These are phyloP conservation scores for Scaptodrosophila latifasciaeformis DNA, from an alignment of 2,888 invertebrate species.

Conservation along the genomic window DNA sequence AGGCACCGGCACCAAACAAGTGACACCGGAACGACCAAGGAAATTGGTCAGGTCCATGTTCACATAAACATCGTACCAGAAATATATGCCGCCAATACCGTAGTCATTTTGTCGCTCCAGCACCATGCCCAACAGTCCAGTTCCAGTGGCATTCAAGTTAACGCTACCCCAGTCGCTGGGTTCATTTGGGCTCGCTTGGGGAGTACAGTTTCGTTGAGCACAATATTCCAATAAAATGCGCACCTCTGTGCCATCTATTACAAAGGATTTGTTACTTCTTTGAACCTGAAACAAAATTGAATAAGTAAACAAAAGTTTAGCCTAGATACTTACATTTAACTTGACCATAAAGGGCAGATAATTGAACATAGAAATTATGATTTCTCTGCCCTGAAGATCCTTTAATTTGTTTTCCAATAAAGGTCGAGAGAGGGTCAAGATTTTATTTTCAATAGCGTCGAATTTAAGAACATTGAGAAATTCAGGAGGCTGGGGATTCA, in stretches of 20 bases:
- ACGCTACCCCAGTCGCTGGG: slow-evolving; percentile 80
- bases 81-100: slow-evolving; percentile 54
- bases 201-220: slow-evolving; percentile 74
- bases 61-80: slow-evolving; percentile 74
- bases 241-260: slow-evolving; percentile 79
- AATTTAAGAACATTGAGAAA: slow-evolving; percentile 46
- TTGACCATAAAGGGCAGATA: slow-evolving; percentile 68
- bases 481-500: slow-evolving; percentile 25
- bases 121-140: slow-evolving; percentile 80
- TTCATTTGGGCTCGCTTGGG: slow-evolving; percentile 73
- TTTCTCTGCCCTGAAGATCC: slow-evolving; percentile 63
- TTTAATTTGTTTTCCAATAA: slow-evolving; percentile 41
- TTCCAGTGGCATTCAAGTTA: slow-evolving; percentile 79
- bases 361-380: slow-evolving; percentile 61
- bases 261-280: slow-evolving; percentile 38
- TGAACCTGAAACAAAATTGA: too few relatives aligned
- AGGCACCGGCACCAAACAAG: slow-evolving; percentile 81
- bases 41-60: slow-evolving; percentile 79
- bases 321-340: not conserved
- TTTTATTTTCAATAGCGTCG: slow-evolving; percentile 27
- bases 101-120: slow-evolving; percentile 79
- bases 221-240: slow-evolving; percentile 72
- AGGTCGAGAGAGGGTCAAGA: slow-evolving; percentile 13
- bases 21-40: slow-evolving; percentile 79
- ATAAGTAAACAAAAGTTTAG: not conserved